A percentile compares a stretch with the other conserved stretches of the same genome.
Conservation (phyloP, 2,797 vertebrate species). For the Pseudocheirus occidentalis region DNA sequence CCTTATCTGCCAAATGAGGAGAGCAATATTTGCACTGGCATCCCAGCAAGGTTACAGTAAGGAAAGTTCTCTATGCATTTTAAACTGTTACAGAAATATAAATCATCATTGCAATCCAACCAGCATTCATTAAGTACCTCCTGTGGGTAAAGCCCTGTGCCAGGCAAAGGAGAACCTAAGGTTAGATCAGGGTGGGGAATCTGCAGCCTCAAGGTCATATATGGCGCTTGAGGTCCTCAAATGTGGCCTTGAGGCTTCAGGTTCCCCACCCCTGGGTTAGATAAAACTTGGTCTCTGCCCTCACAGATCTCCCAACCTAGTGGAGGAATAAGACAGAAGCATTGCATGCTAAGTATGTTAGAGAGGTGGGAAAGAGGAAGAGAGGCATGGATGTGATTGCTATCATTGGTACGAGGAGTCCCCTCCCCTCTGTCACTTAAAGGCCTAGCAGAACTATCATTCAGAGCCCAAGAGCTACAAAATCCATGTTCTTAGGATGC, state of each 20-base stretch:
- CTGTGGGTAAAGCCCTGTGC: neutral
- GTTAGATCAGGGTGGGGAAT: no score
- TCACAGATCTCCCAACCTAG: neutral
- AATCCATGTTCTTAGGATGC: neutral
- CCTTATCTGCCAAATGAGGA: neutral
- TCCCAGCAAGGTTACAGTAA: neutral
- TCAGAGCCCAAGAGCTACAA: neutral
- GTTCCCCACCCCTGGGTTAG: neutral
- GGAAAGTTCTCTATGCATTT: neutral
- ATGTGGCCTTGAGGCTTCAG: no score
- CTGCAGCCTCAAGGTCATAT: no score
- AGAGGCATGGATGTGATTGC: neutral
- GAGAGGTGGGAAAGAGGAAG: neutral
- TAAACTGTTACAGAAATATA: neutral
- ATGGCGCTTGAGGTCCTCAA: no score
- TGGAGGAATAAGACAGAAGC: neutral
- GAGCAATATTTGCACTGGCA: neutral
- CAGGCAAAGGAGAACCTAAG: neutral
- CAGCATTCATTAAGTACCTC: neutral
- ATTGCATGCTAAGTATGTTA: neutral
- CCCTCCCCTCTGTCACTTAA: neutral
- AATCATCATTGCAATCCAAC: neutral
- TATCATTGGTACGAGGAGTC: neutral
- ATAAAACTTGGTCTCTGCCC: neutral
- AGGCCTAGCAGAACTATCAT: neutral